Percentiles rank a stretch among this genome's conserved stretches.
Evolutionary conservation across 2,113 vertebrate species (phyloP).

Genomic region (Petroica traversi): DNA sequence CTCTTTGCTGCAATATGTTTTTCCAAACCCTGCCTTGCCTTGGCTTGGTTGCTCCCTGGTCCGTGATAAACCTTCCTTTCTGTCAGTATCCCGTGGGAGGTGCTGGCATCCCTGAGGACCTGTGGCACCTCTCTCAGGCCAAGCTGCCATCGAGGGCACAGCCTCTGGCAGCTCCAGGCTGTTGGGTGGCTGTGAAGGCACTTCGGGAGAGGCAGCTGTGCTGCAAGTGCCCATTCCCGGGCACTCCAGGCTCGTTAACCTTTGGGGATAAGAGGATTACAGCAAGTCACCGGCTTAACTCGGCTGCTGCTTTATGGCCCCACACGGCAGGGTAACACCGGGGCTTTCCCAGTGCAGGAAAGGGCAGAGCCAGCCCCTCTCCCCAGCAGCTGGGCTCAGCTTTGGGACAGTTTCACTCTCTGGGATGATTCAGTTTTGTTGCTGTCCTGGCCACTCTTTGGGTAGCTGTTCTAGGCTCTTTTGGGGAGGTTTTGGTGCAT

Average conservation of each 20-base stretch:
- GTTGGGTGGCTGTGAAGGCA: background rate
- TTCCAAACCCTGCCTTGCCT: background rate
- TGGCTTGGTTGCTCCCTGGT: accelerated
- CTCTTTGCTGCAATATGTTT: accelerated
- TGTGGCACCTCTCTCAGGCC: accelerated
- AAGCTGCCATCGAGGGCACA: accelerated
- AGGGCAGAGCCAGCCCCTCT: background rate
- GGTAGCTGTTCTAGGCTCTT: background rate
- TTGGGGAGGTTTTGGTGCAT: background rate
- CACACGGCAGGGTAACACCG: background rate
- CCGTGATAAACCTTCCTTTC: background rate
- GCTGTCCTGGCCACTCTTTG: accelerated
- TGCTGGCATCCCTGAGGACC: background rate
- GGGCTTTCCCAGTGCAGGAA: background rate
- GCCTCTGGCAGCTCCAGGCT: background rate
- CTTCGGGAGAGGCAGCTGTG: background rate
- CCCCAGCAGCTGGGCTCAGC: background rate
- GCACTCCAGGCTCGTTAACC: slow-evolving; percentile 34
- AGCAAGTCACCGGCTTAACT: slow-evolving; percentile 36
- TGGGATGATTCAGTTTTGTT: background rate
- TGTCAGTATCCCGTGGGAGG: background rate
- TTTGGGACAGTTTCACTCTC: background rate
- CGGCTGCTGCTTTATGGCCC: background rate
- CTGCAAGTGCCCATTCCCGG: background rate
- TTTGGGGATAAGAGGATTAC: slow-evolving; percentile 55